Conservation (phyloP, 2,113 vertebrate species). For the Xiphophorus hellerii region DNA sequence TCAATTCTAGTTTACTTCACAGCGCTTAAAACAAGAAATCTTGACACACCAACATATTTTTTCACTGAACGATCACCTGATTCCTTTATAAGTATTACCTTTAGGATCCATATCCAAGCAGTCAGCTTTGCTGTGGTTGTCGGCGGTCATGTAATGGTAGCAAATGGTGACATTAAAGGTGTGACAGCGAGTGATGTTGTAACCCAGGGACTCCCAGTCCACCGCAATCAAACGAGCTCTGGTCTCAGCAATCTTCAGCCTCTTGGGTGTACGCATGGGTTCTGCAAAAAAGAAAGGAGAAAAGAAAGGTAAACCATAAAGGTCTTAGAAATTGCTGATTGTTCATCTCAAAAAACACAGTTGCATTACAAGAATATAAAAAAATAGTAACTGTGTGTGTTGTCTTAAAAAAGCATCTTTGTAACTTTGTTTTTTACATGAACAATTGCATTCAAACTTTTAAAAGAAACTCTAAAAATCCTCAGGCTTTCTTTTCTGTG, state of each 20-base stretch:
- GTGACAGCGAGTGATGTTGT: conserved; percentile 98
- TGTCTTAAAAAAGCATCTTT: background rate
- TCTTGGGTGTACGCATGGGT: conserved; percentile 97
- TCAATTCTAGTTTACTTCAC: background rate
- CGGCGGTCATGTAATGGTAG: conserved; percentile 91
- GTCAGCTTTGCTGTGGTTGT: conserved; percentile 90
- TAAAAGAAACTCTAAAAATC: background rate
- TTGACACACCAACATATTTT: background rate
- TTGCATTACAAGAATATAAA: no score
- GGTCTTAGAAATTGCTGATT: background rate
- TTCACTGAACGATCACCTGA: background rate
- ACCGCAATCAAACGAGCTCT: conserved; percentile 92
- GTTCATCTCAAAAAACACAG: no score
- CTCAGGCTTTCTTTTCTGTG: background rate
- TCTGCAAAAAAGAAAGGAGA: conserved; percentile 77
- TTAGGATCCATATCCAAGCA: conserved; percentile 99
- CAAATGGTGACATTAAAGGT: conserved; percentile 99
- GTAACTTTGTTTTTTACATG: background rate
- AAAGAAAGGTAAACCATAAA: background rate
- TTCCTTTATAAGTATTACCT: conserved; percentile 45
- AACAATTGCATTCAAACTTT: background rate
- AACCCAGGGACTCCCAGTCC: conserved; percentile 98
- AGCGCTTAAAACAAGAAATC: background rate
- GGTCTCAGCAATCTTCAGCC: conserved; percentile 95
- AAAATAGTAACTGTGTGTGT: background rate